Evolutionary conservation across 2,113 vertebrate genomes (phyloP).

Genomic region (Pachycephala philippinensis): DNA sequence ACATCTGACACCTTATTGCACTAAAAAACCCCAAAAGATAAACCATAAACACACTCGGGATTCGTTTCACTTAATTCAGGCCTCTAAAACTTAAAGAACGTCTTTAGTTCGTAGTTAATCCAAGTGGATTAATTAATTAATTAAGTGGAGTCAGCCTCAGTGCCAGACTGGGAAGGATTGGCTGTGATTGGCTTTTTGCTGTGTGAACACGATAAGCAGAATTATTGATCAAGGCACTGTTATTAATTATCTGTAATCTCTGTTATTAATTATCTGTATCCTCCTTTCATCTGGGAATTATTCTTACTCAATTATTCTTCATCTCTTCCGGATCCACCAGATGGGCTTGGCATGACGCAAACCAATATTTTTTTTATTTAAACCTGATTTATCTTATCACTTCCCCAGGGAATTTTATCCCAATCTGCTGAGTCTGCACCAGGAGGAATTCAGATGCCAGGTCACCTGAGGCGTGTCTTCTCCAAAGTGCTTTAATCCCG

Average conservation of each 20-base stretch:
- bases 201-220: background rate
- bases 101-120: rapidly evolving
- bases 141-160: no score
- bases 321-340: background rate
- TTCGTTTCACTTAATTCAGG: background rate
- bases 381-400: background rate
- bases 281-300: background rate
- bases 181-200: background rate
- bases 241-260: background rate
- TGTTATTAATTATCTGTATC: background rate
- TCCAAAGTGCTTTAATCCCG: background rate
- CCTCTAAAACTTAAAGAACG: rapidly evolving
- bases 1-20: background rate
- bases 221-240: background rate
- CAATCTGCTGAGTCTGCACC: background rate
- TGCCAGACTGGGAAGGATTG: background rate
- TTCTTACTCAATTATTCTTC: background rate
- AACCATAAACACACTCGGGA: background rate
- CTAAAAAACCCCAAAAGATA: rapidly evolving
- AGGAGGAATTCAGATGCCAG: background rate
- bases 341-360: background rate
- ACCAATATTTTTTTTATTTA: background rate
- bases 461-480: background rate
- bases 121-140: no score
- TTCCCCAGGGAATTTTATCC: background rate